phyloP scores from a whole-genome alignment of 2,888 invertebrate species.

The Adelphocoris suturalis region DNA sequence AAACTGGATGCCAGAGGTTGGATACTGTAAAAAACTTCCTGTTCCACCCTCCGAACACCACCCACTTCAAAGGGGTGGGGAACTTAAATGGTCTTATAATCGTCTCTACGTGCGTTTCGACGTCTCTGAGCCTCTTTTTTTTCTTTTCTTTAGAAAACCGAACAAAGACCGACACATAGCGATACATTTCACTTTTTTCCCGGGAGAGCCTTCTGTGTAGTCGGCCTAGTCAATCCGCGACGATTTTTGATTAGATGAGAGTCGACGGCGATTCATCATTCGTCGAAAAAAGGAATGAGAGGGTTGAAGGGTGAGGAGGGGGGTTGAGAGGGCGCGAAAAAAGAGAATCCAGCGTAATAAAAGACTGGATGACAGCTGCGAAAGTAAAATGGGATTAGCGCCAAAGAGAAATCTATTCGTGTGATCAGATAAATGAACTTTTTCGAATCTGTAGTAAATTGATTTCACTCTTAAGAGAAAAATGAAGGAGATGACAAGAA shows the following conservation, averaged over 20 bases:
- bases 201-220: not conserved
- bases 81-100: constrained; percentile 44
- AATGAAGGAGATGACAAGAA: too few relatives aligned
- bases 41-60: not conserved
- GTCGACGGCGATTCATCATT: not conserved
- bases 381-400: constrained; percentile 3
- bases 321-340: too few relatives aligned
- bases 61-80: not conserved
- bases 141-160: not conserved
- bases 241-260: not conserved
- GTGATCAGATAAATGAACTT: constrained; percentile 10
- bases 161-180: constrained; percentile 31
- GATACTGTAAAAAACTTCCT: not conserved
- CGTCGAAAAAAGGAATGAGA: not conserved
- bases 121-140: not conserved
- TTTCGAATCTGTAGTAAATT: not conserved
- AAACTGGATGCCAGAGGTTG: not conserved
- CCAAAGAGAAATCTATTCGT: constrained; percentile 7
- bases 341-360: not conserved
- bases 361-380: constrained; percentile 1
- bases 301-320: not conserved
- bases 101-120: constrained; percentile 35
- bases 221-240: not conserved
- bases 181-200: constrained; percentile 10
- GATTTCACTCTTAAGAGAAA: not conserved